A percentile compares a stretch with the other conserved stretches of the same genome.
Conservation (phyloP, 2,888 invertebrate species). For the Eretmocerus hayati region DNA sequence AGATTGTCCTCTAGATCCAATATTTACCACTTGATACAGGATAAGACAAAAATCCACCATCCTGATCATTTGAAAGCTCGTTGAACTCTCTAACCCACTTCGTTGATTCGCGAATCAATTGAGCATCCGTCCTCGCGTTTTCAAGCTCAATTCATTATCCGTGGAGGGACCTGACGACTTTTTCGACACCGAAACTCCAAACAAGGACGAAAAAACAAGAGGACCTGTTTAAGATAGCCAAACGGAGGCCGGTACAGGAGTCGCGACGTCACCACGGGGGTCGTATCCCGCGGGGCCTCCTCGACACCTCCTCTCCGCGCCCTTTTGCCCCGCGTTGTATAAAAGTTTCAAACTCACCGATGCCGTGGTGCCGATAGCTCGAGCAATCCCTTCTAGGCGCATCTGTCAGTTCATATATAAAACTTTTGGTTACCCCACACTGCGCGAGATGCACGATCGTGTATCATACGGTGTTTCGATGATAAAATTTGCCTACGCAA, state of each 20-base stretch:
- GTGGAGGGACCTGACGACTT: not conserved
- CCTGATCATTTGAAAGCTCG: too few relatives aligned
- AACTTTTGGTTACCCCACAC: too few relatives aligned
- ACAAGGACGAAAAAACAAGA: not conserved
- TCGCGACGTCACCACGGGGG: slow-evolving; percentile 45
- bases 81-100: too few relatives aligned
- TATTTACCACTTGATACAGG: too few relatives aligned
- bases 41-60: too few relatives aligned
- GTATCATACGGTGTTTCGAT: too few relatives aligned
- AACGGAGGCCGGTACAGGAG: slow-evolving; percentile 45
- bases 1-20: too few relatives aligned
- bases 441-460: too few relatives aligned
- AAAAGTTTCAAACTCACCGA: not conserved
- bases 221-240: slow-evolving; percentile 18
- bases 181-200: not conserved
- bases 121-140: slow-evolving; percentile 1
- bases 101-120: slow-evolving; percentile 20
- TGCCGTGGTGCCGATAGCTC: too few relatives aligned
- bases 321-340: not conserved
- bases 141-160: slow-evolving; percentile 12
- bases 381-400: slow-evolving; percentile 9
- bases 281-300: slow-evolving; percentile 44
- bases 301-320: slow-evolving; percentile 33
- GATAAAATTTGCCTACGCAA: too few relatives aligned
- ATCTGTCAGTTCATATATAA: too few relatives aligned